Evolutionary conservation across 2,797 vertebrate genomes (phyloP).

Genomic region (Glossophaga mutica): DNA sequence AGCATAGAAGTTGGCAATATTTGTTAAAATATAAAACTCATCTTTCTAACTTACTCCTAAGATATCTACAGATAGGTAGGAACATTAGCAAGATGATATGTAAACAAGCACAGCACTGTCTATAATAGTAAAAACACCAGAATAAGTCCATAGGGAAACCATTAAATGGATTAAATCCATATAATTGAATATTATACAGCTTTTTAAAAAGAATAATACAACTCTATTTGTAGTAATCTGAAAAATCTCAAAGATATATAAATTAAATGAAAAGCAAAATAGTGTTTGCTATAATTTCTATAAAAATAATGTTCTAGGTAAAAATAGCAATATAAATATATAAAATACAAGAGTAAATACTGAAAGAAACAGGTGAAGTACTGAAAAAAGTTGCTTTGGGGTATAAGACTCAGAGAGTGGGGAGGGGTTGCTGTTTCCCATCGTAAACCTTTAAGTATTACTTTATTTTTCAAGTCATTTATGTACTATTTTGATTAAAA

Average conservation of each 20-base stretch:
- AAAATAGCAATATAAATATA: not conserved
- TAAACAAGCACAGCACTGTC: not conserved
- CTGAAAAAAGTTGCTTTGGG: not conserved
- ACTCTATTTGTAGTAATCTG: not conserved
- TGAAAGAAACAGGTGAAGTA: not conserved
- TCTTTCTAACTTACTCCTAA: not conserved
- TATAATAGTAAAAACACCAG: not conserved
- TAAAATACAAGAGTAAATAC: not conserved
- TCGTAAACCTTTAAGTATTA: not conserved
- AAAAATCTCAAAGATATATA: not conserved
- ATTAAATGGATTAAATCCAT: not conserved
- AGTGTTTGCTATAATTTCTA: not conserved
- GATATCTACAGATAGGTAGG: not conserved
- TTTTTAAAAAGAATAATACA: not conserved
- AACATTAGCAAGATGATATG: not conserved
- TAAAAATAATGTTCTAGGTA: not conserved
- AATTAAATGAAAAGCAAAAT: not conserved
- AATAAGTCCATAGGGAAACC: not conserved
- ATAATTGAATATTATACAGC: not conserved
- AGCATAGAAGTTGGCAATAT: not conserved
- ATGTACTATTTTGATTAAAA: conserved; percentile 11
- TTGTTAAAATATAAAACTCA: conserved; percentile 27
- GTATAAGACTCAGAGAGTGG: not conserved
- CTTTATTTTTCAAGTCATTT: conserved; percentile 13
- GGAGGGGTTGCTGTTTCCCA: not conserved